A percentile compares a stretch with the other conserved stretches of the same genome.
These are phyloP conservation scores for Melanchra persicariae DNA, from an alignment of 2,888 invertebrate species.

Conservation along the genomic window DNA sequence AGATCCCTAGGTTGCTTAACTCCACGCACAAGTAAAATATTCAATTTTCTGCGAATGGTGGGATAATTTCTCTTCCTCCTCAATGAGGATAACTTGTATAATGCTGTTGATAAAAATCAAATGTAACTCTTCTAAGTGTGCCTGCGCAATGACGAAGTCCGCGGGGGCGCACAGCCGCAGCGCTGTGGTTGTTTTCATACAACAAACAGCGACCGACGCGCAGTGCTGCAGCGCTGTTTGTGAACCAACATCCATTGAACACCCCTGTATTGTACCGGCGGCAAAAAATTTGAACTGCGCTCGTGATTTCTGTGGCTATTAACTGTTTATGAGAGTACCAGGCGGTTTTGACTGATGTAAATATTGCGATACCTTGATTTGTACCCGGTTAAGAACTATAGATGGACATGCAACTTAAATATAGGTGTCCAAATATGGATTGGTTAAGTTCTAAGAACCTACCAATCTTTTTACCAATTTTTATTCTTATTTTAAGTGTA, in stretches of 20 bases:
- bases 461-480: too few species aligned
- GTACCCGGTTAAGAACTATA: not conserved
- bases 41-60: too few species aligned
- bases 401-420: too few species aligned
- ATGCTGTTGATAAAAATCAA: not conserved
- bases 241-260: conserved; percentile 38
- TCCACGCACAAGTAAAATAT: too few species aligned
- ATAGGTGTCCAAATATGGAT: too few species aligned
- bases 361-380: not conserved
- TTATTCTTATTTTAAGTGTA: too few species aligned
- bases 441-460: too few species aligned
- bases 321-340: not conserved
- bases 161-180: conserved; percentile 33
- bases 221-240: conserved; percentile 36
- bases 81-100: too few species aligned
- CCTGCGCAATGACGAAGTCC: not conserved
- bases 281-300: conserved; percentile 22
- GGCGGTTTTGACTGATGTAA: not conserved
- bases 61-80: too few species aligned
- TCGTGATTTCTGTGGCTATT: conserved; percentile 14
- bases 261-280: conserved; percentile 19
- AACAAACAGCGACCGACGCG: conserved; percentile 45
- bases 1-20: too few species aligned
- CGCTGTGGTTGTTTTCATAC: conserved; percentile 58
- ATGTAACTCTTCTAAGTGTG: not conserved